Evolutionary conservation across 2,888 invertebrate species (phyloP).

Genomic region (Antitype chi): DNA sequence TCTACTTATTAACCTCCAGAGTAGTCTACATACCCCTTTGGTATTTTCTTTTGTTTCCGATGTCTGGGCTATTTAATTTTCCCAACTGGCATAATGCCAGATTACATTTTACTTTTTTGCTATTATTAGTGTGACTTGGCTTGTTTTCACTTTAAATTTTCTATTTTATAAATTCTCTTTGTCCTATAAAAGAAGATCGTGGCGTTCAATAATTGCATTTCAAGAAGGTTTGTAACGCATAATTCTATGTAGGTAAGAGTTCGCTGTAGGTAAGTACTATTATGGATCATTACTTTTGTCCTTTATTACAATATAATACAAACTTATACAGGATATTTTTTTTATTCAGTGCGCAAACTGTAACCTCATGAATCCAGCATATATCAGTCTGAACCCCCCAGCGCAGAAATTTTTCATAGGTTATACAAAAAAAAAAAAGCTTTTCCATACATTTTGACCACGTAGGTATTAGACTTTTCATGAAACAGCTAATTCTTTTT

Average conservation of each 20-base stretch:
- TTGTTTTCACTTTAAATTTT: background rate
- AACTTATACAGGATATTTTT: no score
- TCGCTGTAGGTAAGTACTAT: background rate
- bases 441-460: no score
- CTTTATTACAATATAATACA: background rate
- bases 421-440: no score
- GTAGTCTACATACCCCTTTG: background rate
- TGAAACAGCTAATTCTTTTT: no score
- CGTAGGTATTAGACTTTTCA: no score
- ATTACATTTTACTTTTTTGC: no score
- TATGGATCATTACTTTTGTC: background rate
- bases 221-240: background rate
- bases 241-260: background rate
- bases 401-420: no score
- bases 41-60: background rate
- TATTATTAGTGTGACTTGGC: background rate
- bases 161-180: background rate
- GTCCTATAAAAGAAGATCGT: background rate
- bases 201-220: background rate
- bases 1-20: background rate
- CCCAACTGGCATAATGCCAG: background rate
- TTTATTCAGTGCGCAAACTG: no score
- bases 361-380: no score
- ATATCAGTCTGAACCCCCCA: no score
- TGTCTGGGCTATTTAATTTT: background rate